Evolutionary conservation across 1,140 invertebrate genomes (phyloP), one percentile per base, ranked within the genome.

Genomic region (Dreissena polymorpha): DNA sequence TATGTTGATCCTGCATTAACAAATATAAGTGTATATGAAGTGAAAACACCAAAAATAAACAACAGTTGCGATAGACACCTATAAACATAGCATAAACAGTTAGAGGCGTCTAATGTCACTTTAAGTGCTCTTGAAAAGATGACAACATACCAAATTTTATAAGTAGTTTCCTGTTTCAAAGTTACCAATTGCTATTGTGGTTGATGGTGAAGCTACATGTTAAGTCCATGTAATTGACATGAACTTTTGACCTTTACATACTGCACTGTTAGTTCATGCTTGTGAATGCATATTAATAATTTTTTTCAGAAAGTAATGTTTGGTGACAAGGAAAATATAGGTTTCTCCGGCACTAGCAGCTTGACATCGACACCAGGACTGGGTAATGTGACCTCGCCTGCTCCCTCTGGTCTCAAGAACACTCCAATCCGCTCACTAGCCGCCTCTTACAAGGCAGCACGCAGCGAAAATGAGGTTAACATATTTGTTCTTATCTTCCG

Each of bases 381-480:
- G 57, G 57, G 57, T 10, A 18, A 60, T 18, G 57, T 60, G 16
- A 60, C 57, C 57, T 60, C 57, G 6, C 57, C 57, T 6, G 21
- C 70, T 51, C 53, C 39, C 23, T 7, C 67, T 14, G 25, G 70
- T 60, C 10, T 81, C 25, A 55, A 74, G 79, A 23, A 71, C 67
- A 89, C 90, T 14, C 90, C 89, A 18, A 93, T 93, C 53, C 86
- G 93, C 80, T 93, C 93, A 0, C 85, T 93, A 23, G 93, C 92
- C 14, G 92, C 93, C 55, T 91, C 93, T 51, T 93, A 93, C 76
- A 89, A 91, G 77, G 91, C 90, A 55, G 89, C 91, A 39, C 86
- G 89, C 60, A 88, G 87, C 73, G 92, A 93, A 29, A 88, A 91
- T 85, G 91, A 93, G 88, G 92, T 93, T 86, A 85, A 10, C 21